phyloP scores from a whole-genome alignment of 2,113 vertebrate genomes.

The Steatornis caripensis region DNA sequence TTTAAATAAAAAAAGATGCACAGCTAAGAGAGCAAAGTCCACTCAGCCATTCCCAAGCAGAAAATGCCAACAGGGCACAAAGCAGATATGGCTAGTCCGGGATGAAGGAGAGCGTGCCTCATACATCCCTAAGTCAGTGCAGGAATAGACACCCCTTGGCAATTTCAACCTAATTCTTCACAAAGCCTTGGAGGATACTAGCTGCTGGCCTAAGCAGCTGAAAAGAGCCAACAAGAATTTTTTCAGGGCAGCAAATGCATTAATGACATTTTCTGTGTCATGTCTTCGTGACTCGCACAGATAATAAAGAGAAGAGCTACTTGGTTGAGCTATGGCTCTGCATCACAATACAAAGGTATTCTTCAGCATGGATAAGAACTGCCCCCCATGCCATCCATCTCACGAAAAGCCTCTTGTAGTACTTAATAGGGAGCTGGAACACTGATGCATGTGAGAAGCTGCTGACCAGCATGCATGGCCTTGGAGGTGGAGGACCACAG shows the following conservation, averaged over 20 bases:
- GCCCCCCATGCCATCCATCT: neutral
- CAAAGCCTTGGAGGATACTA: neutral
- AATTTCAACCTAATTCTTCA: constrained; percentile 13
- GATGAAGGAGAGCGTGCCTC: neutral
- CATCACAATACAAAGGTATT: neutral
- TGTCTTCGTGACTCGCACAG: neutral
- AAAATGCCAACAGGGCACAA: neutral
- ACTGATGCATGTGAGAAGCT: neutral
- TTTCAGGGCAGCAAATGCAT: neutral
- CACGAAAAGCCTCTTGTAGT: neutral
- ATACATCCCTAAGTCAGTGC: neutral
- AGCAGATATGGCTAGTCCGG: neutral
- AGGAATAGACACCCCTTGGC: neutral
- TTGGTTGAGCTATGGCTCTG: neutral
- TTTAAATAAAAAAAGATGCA: neutral
- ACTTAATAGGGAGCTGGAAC: neutral
- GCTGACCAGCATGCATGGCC: neutral
- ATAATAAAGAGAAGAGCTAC: neutral
- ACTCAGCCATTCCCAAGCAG: neutral
- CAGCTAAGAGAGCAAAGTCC: neutral
- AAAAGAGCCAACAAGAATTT: neutral
- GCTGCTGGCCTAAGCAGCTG: neutral
- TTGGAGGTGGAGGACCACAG: neutral
- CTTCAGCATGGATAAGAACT: neutral
- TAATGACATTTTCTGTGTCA: neutral